phyloP scores from a whole-genome alignment of 92 coral and sea anemone species.

The Porites evermanni region DNA sequence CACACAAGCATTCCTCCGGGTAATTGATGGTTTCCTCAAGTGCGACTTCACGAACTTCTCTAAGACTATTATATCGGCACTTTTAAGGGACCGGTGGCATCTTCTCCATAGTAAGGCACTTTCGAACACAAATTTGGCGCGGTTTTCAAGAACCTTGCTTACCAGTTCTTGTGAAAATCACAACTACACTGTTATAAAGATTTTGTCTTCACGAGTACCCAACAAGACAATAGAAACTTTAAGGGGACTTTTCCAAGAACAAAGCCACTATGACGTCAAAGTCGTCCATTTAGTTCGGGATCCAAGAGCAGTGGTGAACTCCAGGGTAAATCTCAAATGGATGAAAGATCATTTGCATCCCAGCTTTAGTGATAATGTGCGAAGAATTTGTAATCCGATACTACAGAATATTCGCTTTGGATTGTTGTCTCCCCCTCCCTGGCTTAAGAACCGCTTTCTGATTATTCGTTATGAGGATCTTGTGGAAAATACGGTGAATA shows the following conservation, averaged over 20 bases:
- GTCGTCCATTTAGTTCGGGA: constrained; percentile 63
- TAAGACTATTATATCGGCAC: neutral
- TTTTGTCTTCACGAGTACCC: constrained; percentile 49
- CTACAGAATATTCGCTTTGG: constrained; percentile 17
- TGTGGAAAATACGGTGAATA: constrained; percentile 32
- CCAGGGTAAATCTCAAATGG: constrained; percentile 60
- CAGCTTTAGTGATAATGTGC: neutral
- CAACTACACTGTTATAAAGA: constrained; percentile 52
- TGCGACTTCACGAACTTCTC: constrained; percentile 48
- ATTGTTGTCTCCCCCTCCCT: constrained; percentile 32
- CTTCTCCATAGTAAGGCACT: constrained; percentile 11
- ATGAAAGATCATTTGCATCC: constrained; percentile 21
- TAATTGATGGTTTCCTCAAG: constrained; percentile 33
- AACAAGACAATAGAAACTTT: constrained; percentile 39
- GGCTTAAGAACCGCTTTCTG: constrained; percentile 41
- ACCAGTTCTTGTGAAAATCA: constrained; percentile 11
- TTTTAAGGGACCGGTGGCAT: neutral
- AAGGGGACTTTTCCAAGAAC: constrained; percentile 21
- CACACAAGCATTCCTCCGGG: neutral
- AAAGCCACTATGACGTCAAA: constrained; percentile 30
- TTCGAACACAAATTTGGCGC: neutral
- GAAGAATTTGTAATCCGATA: constrained; percentile 10
- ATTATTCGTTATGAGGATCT: constrained; percentile 70
- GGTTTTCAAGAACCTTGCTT: neutral
- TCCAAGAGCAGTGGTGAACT: constrained; percentile 66